Evolutionary conservation across 2,797 vertebrate genomes (phyloP).

Genomic region (Sebastes elongatus): DNA sequence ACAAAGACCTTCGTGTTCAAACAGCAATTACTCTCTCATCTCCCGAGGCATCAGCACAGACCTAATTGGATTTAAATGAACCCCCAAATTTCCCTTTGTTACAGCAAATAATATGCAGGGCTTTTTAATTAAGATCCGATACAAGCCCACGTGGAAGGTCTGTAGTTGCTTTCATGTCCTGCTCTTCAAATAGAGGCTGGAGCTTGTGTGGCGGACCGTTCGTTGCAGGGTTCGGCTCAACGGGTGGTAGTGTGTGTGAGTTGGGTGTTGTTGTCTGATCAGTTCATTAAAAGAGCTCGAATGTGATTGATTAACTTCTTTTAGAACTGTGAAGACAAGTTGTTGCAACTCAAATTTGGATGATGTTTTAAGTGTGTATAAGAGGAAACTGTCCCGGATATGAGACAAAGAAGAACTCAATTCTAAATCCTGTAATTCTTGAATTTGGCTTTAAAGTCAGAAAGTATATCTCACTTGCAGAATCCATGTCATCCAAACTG

Average conservation of each 20-base stretch:
- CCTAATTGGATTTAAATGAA: conserved; percentile 99
- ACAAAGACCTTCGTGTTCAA: conserved; percentile 96
- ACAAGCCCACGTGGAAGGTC: conserved; percentile 85
- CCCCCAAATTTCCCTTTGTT: conserved; percentile 96
- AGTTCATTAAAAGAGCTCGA: conserved; percentile 69
- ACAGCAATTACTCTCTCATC: conserved; percentile 94
- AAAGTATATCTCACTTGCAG: not conserved
- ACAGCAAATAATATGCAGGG: conserved; percentile 95
- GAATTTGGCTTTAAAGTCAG: not conserved
- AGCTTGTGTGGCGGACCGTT: conserved; percentile 43
- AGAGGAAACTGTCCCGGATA: not conserved
- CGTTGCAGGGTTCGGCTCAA: conserved; percentile 65
- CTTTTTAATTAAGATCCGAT: conserved; percentile 98
- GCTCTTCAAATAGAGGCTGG: conserved; percentile 83
- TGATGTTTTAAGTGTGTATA: not conserved
- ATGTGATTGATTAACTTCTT: conserved; percentile 68
- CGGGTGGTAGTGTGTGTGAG: conserved; percentile 43
- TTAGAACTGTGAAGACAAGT: conserved; percentile 39
- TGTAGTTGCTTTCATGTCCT: conserved; percentile 90
- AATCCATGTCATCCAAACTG: not conserved
- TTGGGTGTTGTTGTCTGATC: conserved; percentile 35
- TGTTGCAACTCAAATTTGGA: conserved; percentile 33
- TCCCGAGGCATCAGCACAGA: conserved; percentile 94
- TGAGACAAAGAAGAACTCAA: not conserved
- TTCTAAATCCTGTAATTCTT: not conserved